Percentiles rank a stretch among this genome's conserved stretches.
Evolutionary conservation across 2,113 vertebrate genomes (phyloP).

Genomic region (Callipepla squamata): DNA sequence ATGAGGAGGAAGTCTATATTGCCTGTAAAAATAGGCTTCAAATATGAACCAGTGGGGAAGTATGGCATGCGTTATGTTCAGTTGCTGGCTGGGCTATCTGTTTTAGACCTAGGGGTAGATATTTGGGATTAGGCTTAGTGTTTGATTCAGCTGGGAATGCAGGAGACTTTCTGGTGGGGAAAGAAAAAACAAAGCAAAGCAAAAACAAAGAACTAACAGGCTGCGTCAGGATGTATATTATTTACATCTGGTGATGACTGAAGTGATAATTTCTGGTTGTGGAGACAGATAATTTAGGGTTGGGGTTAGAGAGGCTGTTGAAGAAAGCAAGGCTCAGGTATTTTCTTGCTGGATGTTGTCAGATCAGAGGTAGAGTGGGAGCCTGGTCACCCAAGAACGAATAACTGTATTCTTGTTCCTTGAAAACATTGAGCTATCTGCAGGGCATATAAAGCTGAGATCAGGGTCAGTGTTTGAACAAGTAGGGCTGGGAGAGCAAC

Average conservation of each 20-base stretch:
- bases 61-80: neutral
- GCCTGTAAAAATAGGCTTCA: neutral
- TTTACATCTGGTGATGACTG: neutral
- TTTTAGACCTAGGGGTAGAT: neutral
- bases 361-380: neutral
- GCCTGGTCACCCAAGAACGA: neutral
- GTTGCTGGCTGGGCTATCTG: rapidly evolving
- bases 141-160: neutral
- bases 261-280: neutral
- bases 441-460: neutral
- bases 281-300: neutral
- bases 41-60: neutral
- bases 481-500: neutral
- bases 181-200: neutral
- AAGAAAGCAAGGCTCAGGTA: neutral
- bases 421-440: neutral
- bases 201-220: neutral
- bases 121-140: neutral
- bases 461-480: neutral
- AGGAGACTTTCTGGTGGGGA: neutral
- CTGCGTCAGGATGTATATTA: neutral
- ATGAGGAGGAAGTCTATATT: neutral
- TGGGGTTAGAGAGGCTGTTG: neutral
- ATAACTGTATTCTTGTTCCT: neutral
- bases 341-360: neutral